These are phyloP conservation scores for Habropoda laboriosa DNA, from an alignment of 1,140 invertebrate species.

Conservation along the genomic window DNA sequence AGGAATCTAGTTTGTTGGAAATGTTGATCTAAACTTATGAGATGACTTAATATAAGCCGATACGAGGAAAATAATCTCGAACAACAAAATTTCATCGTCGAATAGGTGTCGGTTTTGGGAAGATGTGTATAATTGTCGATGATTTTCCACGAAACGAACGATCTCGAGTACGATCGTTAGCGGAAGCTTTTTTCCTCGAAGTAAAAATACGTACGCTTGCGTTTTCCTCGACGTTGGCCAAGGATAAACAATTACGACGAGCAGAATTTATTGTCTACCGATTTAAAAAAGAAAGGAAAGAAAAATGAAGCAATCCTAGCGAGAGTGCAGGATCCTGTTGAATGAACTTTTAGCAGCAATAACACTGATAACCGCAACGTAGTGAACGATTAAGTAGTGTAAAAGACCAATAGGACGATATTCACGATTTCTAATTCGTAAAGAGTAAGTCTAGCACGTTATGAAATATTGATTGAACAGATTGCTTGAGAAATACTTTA, in stretches of 20 bases:
- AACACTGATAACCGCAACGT: conserved; percentile 61
- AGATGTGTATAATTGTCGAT: background rate
- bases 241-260: background rate
- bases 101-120: background rate
- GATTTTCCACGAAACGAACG: conserved; percentile 7
- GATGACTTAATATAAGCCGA: no score
- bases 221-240: conserved; percentile 24
- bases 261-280: conserved; percentile 35
- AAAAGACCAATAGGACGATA: conserved; percentile 67
- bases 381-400: conserved; percentile 62
- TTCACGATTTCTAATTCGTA: conserved; percentile 63
- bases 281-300: no score
- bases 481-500: conserved; percentile 2
- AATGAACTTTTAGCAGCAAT: conserved; percentile 65
- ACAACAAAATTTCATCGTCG: background rate
- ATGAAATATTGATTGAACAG: conserved; percentile 35
- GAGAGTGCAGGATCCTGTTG: conserved; percentile 48
- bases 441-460: conserved; percentile 62
- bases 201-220: conserved; percentile 38
- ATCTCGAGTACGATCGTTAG: conserved; percentile 35
- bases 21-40: no score
- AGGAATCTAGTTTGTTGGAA: no score
- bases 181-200: conserved; percentile 51
- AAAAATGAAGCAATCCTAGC: conserved; percentile 27
- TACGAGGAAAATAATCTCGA: no score